Conservation (phyloP, 2,888 invertebrate genomes). For the Elgonia sp. region DNA sequence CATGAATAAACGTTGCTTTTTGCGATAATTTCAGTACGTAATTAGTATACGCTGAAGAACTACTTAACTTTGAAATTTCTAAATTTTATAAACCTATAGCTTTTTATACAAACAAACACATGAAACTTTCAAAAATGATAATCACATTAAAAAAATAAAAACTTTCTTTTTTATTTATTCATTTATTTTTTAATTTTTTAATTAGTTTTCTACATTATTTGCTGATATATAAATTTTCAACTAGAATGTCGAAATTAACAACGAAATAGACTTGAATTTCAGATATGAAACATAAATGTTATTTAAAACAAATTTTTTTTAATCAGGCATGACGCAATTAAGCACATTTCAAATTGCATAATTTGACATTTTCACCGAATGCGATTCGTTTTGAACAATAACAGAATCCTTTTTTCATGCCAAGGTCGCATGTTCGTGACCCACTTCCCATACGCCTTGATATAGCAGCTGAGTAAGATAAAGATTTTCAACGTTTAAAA, state of each 20-base stretch:
- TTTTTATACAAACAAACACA: too few relatives aligned
- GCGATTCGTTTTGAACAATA: constrained; percentile 51
- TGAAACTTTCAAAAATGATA: too few relatives aligned
- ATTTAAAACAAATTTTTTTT: neutral
- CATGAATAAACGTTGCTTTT: too few relatives aligned
- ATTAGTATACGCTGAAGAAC: too few relatives aligned
- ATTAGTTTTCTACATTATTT: too few relatives aligned
- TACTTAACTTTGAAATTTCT: too few relatives aligned
- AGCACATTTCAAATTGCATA: neutral
- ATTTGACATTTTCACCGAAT: constrained; percentile 50
- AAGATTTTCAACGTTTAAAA: constrained; percentile 62
- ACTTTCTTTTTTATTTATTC: too few relatives aligned
- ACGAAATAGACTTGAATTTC: neutral
- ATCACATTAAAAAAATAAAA: too few relatives aligned
- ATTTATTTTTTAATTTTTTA: too few relatives aligned
- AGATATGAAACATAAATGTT: neutral
- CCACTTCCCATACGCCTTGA: constrained; percentile 67
- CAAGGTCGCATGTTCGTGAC: constrained; percentile 71
- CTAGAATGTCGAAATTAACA: neutral
- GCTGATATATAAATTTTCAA: neutral
- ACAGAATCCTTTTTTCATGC: constrained; percentile 66
- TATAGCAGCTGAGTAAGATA: constrained; percentile 60
- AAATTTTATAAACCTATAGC: too few relatives aligned
- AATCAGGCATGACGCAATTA: neutral
- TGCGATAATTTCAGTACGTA: too few relatives aligned